Evolutionary conservation across 2,113 vertebrate species (phyloP).

Genomic region (Elanoides forficatus): DNA sequence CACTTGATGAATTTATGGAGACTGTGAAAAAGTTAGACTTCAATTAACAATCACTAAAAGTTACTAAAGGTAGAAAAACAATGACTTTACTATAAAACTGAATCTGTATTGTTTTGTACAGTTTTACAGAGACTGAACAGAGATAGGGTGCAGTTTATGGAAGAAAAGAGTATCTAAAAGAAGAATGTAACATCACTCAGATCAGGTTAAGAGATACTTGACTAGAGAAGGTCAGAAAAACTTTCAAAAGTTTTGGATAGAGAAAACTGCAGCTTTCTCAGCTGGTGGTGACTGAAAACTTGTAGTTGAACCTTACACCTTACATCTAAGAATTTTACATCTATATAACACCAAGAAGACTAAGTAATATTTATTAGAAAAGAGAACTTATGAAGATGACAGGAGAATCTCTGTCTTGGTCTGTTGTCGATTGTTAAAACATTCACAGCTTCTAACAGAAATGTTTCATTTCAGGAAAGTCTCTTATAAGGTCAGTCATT

Average conservation of each 20-base stretch:
- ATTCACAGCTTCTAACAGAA: neutral
- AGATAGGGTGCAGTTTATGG: neutral
- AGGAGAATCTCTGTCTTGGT: neutral
- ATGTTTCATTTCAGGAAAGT: neutral
- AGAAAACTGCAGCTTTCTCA: slow-evolving; percentile 18
- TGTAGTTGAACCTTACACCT: neutral
- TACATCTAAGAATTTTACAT: neutral
- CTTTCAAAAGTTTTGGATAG: neutral
- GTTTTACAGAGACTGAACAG: neutral
- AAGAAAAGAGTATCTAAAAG: neutral
- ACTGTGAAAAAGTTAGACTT: neutral
- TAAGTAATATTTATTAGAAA: neutral
- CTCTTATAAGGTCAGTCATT: neutral
- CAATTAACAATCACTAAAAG: neutral
- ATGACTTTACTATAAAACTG: neutral
- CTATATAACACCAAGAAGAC: neutral
- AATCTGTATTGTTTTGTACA: neutral
- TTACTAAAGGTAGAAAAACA: neutral
- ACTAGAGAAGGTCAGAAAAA: slow-evolving; percentile 29
- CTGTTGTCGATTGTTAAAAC: neutral
- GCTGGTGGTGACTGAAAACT: neutral
- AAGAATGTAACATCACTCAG: neutral
- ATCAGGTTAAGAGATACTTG: neutral
- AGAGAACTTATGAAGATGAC: neutral
- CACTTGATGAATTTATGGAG: neutral